Evolutionary conservation across 2,888 invertebrate genomes (phyloP).

Genomic region (Hemaris fuciformis): DNA sequence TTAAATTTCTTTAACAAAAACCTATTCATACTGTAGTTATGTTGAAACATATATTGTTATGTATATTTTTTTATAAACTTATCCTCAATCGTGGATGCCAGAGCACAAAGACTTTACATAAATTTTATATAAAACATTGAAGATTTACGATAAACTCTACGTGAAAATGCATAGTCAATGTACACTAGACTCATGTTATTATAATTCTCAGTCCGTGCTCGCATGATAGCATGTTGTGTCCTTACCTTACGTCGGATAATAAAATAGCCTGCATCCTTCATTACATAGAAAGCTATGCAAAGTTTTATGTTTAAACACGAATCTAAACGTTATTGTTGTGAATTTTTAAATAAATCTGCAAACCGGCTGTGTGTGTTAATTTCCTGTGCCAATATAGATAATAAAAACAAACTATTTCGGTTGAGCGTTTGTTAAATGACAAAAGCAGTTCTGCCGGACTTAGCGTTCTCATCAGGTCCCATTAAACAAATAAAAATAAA

Average conservation of each 20-base stretch:
- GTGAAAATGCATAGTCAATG: background rate
- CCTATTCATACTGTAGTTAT: too few species aligned
- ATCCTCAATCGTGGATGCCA: too few species aligned
- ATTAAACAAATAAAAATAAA: constrained; percentile 36
- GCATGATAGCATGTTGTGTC: background rate
- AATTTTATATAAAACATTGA: background rate
- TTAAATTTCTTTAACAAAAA: too few species aligned
- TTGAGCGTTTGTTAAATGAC: background rate
- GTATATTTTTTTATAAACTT: background rate
- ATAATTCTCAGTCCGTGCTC: background rate
- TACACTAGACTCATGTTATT: background rate
- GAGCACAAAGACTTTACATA: background rate
- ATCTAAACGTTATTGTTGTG: background rate
- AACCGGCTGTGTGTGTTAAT: background rate
- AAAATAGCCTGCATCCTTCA: background rate
- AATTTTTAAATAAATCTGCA: background rate
- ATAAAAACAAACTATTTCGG: background rate
- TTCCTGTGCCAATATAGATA: background rate
- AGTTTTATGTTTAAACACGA: too few species aligned
- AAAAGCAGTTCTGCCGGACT: background rate
- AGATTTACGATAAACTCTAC: background rate
- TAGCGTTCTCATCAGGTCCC: constrained; percentile 6
- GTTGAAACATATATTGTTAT: too few species aligned
- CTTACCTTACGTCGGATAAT: background rate
- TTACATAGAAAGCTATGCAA: background rate